phyloP scores from a whole-genome alignment of 2,888 invertebrate species.

The Mimumesa dahlbomi region DNA sequence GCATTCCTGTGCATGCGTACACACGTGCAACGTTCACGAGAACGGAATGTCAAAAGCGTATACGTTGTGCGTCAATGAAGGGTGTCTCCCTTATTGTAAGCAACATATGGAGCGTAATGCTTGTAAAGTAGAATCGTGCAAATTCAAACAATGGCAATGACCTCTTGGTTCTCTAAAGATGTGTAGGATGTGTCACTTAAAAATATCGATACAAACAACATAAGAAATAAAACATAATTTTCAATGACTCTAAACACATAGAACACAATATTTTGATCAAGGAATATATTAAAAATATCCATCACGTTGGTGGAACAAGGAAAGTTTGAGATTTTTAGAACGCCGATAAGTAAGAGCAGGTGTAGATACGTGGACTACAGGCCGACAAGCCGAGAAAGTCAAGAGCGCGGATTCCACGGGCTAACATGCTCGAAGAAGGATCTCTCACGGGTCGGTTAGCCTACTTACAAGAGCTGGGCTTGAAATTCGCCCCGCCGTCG shows the following conservation, averaged over 20 bases:
- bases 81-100: conserved; percentile 39
- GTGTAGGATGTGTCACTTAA: background rate
- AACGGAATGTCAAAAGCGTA: conserved; percentile 39
- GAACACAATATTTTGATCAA: too few relatives aligned
- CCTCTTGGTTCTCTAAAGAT: conserved; percentile 21
- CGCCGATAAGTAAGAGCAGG: conserved; percentile 40
- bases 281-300: background rate
- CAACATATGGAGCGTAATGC: conserved; percentile 30
- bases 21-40: conserved; percentile 62
- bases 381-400: conserved; percentile 73
- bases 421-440: conserved; percentile 54
- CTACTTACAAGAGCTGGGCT: conserved; percentile 68
- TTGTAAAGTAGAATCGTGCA: conserved; percentile 25
- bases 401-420: conserved; percentile 69
- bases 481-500: conserved; percentile 53
- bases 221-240: background rate
- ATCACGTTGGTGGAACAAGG: conserved; percentile 7
- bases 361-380: conserved; percentile 50
- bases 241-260: background rate
- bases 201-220: too few relatives aligned
- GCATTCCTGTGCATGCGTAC: conserved; percentile 67
- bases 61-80: conserved; percentile 55
- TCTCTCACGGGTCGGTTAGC: conserved; percentile 71
- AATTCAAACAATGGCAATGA: conserved; percentile 38
- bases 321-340: conserved; percentile 14